Evolutionary conservation across 30 jellyfish, hydroid and myxozoan species (phyloP).

Genomic region (Cassiopea xamachana): DNA sequence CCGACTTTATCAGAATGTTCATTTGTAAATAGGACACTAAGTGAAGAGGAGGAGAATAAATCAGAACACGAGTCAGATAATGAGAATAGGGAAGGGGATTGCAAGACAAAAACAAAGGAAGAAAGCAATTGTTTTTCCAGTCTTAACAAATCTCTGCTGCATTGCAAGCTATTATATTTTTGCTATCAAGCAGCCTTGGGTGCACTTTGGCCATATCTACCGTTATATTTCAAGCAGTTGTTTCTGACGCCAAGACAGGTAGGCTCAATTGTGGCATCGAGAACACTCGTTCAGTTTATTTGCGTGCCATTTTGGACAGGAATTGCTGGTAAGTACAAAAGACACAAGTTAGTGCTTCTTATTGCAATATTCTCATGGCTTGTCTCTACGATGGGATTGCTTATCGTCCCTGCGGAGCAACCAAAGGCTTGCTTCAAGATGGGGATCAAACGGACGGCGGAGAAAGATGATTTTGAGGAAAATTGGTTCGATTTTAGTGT

Average conservation of each 20-base stretch:
- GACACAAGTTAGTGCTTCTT: constrained; percentile 73
- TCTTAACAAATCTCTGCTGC: constrained; percentile 58
- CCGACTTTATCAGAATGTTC: not conserved
- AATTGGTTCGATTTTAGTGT: constrained; percentile 78
- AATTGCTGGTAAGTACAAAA: constrained; percentile 81
- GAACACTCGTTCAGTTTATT: constrained; percentile 84
- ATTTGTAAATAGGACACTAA: not conserved
- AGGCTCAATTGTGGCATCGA: constrained; percentile 91
- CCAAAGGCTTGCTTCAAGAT: constrained; percentile 93
- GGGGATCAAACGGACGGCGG: constrained; percentile 78
- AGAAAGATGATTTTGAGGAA: constrained; percentile 58
- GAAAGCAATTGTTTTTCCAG: constrained; percentile 13
- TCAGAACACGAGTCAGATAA: not conserved
- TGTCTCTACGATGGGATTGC: constrained; percentile 78
- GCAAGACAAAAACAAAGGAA: constrained; percentile 2
- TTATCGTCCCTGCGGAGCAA: constrained; percentile 87
- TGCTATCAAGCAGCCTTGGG: constrained; percentile 93
- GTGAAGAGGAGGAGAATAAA: not conserved
- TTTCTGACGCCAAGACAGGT: constrained; percentile 94
- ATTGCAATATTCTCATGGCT: constrained; percentile 85
- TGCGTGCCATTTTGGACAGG: constrained; percentile 96
- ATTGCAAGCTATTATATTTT: constrained; percentile 82
- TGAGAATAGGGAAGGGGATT: not conserved
- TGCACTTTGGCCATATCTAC: constrained; percentile 93
- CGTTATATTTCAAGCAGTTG: constrained; percentile 87